Percentiles rank a stretch among this genome's conserved stretches.
Evolutionary conservation across 2,888 invertebrate species (phyloP).

Genomic region (Ectropis crepuscularia): DNA sequence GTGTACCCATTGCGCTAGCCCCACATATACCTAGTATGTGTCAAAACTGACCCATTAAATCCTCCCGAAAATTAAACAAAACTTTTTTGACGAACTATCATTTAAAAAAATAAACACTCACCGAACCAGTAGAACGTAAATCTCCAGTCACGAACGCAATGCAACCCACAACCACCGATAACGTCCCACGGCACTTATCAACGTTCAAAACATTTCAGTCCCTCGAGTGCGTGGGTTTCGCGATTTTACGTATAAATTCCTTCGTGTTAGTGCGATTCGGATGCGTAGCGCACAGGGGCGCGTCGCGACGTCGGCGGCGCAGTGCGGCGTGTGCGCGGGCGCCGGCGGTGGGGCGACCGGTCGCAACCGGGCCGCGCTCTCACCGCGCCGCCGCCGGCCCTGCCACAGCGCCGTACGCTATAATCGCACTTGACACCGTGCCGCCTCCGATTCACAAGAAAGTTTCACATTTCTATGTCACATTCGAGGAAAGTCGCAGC

Average conservation of each 20-base stretch:
- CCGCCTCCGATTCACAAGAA: conserved; percentile 76
- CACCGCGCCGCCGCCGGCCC: conserved; percentile 63
- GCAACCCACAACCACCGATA: conserved; percentile 55
- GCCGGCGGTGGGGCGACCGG: conserved; percentile 80
- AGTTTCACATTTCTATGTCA: conserved; percentile 81
- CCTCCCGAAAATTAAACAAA: conserved; percentile 46
- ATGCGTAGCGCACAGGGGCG: conserved; percentile 67
- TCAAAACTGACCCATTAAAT: conserved; percentile 62
- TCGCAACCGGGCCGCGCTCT: conserved; percentile 83
- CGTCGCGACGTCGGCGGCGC: conserved; percentile 82
- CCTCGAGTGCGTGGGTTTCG: conserved; percentile 54
- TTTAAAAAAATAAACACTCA: conserved; percentile 37
- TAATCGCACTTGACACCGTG: conserved; percentile 83
- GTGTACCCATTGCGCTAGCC: conserved; percentile 47
- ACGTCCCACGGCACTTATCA: conserved; percentile 56
- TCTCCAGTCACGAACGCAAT: conserved; percentile 48
- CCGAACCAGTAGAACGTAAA: conserved; percentile 33
- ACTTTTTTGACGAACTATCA: background rate
- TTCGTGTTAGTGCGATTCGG: conserved; percentile 54
- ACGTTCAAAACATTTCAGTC: conserved; percentile 65
- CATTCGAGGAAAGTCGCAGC: conserved; percentile 56
- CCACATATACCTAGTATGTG: conserved; percentile 71
- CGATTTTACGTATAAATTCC: conserved; percentile 56
- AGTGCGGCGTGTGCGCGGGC: conserved; percentile 75
- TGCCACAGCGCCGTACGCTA: conserved; percentile 68